A percentile compares a stretch with the other conserved stretches of the same genome.
These are phyloP conservation scores for Lutraria rhynchaena DNA, from an alignment of 1,140 invertebrate genomes.

Conservation along the genomic window DNA sequence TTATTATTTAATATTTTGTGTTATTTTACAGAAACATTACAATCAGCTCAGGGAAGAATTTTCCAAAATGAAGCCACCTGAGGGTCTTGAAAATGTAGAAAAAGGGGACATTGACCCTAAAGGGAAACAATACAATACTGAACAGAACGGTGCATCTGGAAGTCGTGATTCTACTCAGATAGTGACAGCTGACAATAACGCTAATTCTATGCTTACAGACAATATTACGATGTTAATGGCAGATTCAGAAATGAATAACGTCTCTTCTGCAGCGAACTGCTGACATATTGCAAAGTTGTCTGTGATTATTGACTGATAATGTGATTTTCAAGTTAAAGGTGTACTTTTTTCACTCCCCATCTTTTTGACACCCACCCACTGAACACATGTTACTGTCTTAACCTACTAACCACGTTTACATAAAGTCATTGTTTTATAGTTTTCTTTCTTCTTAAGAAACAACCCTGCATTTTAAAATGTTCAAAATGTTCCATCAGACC, in stretches of 20 bases:
- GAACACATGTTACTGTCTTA: too few species aligned
- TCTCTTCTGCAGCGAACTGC: constrained; percentile 16
- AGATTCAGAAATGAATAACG: constrained; percentile 3
- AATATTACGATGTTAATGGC: background rate
- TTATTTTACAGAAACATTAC: constrained; percentile 87
- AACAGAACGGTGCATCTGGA: constrained; percentile 37
- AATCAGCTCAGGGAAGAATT: constrained; percentile 90
- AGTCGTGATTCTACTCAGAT: constrained; percentile 9
- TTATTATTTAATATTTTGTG: background rate
- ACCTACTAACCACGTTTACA: too few species aligned
- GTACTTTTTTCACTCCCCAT: too few species aligned
- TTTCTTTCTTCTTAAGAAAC: too few species aligned
- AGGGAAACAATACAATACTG: constrained; percentile 70
- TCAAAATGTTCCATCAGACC: too few species aligned
- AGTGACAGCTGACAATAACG: constrained; percentile 25
- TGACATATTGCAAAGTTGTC: constrained; percentile 15
- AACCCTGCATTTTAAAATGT: too few species aligned
- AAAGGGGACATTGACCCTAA: constrained; percentile 70
- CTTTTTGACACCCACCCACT: too few species aligned
- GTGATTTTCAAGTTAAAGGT: too few species aligned
- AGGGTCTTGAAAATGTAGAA: constrained; percentile 84
- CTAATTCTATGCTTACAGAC: constrained; percentile 20
- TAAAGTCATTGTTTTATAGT: too few species aligned
- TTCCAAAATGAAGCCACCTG: constrained; percentile 89
- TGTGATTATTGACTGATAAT: constrained; percentile 4